Conservation (phyloP, 2,113 vertebrate genomes). For the Amblyopsis rosae region DNA sequence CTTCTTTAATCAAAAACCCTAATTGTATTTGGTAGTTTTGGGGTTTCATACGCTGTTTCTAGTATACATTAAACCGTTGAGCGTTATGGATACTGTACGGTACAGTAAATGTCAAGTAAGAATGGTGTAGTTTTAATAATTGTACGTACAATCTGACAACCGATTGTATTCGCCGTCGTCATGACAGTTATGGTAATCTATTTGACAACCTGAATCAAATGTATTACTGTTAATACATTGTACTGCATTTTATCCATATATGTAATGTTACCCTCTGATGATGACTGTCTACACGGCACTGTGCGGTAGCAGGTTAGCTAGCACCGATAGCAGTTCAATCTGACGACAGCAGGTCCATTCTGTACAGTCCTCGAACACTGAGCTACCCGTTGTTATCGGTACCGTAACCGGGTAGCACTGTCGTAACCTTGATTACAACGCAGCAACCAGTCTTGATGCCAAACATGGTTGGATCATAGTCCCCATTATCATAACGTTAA, state of each 20-base stretch:
- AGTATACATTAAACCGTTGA: neutral
- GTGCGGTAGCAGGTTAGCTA: neutral
- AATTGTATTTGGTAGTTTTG: too few relatives aligned
- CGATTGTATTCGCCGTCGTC: too few relatives aligned
- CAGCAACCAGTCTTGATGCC: neutral
- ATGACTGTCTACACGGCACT: too few relatives aligned
- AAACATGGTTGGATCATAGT: neutral
- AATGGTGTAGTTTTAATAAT: too few relatives aligned
- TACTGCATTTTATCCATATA: neutral
- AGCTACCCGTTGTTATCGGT: neutral
- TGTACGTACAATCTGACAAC: too few relatives aligned
- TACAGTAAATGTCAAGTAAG: neutral
- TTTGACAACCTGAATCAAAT: too few relatives aligned
- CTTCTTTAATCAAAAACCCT: too few relatives aligned
- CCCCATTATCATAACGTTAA: neutral
- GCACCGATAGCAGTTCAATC: conserved; percentile 25
- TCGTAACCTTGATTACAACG: neutral
- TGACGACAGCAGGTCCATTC: conserved; percentile 8
- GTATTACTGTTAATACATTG: neutral
- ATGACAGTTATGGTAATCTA: too few relatives aligned
- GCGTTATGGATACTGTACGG: neutral
- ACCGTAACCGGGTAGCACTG: neutral
- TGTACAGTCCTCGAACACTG: conserved; percentile 49
- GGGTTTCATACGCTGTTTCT: neutral
- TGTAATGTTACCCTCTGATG: neutral